Evolutionary conservation across 2,888 invertebrate genomes (phyloP).

Genomic region (Sceliomorpha sp.): DNA sequence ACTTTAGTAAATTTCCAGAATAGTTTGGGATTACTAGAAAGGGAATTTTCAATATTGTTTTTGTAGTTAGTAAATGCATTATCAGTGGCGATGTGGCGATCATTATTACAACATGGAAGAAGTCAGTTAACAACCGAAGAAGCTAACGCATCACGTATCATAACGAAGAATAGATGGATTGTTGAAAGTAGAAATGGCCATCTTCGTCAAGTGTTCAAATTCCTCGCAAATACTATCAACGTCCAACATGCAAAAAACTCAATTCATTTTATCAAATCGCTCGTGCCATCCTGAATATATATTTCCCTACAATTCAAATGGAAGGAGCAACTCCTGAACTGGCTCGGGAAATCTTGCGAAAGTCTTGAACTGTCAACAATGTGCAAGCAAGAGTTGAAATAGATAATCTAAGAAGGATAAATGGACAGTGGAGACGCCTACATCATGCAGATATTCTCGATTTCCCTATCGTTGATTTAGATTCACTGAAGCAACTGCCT

Average conservation of each 20-base stretch:
- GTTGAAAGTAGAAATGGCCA: too few relatives aligned
- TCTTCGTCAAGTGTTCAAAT: too few relatives aligned
- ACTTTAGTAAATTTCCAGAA: too few relatives aligned
- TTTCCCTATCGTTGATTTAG: conserved; percentile 22
- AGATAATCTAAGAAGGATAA: conserved; percentile 32
- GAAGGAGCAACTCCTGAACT: conserved; percentile 22
- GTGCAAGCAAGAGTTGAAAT: conserved; percentile 44
- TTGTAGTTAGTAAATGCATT: too few relatives aligned
- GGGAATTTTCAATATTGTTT: too few relatives aligned
- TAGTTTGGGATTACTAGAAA: too few relatives aligned
- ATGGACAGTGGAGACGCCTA: conserved; percentile 27
- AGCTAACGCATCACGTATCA: conserved; percentile 14
- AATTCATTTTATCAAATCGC: conserved; percentile 27
- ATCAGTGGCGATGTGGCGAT: too few relatives aligned
- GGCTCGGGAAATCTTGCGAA: conserved; percentile 20
- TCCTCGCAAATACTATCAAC: too few relatives aligned
- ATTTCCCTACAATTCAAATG: conserved; percentile 21
- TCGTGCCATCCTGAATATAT: conserved; percentile 42
- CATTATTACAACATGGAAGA: too few relatives aligned
- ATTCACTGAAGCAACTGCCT: conserved; percentile 34
- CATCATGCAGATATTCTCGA: conserved; percentile 12
- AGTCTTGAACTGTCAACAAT: conserved; percentile 25
- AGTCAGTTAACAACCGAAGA: too few relatives aligned
- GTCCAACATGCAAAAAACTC: conserved; percentile 8
- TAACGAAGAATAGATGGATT: conserved; percentile 36